Conservation (phyloP, 2,888 invertebrate genomes). For the Oscheius sp. region DNA sequence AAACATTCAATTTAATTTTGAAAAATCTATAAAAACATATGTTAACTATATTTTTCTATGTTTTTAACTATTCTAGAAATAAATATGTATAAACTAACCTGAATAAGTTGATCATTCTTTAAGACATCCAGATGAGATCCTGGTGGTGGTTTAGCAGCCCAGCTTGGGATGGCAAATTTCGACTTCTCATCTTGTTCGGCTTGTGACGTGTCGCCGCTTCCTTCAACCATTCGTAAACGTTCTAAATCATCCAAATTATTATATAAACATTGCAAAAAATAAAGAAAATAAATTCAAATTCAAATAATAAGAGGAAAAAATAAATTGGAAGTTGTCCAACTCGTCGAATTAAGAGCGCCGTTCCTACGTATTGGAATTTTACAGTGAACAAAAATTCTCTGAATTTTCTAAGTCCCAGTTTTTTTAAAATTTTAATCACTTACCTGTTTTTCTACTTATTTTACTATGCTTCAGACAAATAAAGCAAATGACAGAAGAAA, state of each 20-base stretch:
- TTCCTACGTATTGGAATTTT: too few relatives aligned
- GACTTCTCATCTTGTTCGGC: constrained; percentile 37
- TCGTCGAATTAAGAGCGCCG: neutral
- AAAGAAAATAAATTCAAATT: neutral
- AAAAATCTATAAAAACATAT: too few relatives aligned
- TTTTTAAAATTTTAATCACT: too few relatives aligned
- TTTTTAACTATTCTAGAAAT: too few relatives aligned
- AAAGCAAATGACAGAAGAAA: neutral
- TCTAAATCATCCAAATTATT: neutral
- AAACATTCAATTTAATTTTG: too few relatives aligned
- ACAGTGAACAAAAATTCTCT: too few relatives aligned
- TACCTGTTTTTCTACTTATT: too few relatives aligned
- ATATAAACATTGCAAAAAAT: neutral
- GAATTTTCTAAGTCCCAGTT: too few relatives aligned
- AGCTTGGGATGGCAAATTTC: constrained; percentile 60
- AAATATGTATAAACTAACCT: constrained; percentile 73
- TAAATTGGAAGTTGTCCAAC: neutral
- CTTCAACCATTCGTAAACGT: constrained; percentile 5
- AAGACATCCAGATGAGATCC: constrained; percentile 96
- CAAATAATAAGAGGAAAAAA: neutral
- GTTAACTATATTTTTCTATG: too few relatives aligned
- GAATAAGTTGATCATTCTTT: constrained; percentile 94
- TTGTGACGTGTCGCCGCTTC: neutral
- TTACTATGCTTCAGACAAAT: too few relatives aligned
- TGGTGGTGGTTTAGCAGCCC: constrained; percentile 97